phyloP scores from a whole-genome alignment of 2,797 vertebrate genomes.

The Rhinichthys osculus region DNA sequence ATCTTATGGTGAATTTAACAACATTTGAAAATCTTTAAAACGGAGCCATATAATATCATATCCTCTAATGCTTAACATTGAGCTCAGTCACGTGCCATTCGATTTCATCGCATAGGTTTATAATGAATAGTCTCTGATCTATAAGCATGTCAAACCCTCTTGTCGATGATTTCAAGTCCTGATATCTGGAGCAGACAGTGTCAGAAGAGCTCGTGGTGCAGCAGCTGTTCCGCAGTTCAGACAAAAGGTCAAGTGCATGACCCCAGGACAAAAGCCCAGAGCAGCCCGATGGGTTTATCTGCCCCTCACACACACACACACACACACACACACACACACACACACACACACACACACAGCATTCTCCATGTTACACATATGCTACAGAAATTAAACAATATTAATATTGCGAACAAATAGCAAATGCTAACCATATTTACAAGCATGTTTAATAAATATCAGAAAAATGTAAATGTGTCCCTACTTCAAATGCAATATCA shows the following conservation, averaged over 20 bases:
- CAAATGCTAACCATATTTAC: background rate
- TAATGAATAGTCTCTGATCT: background rate
- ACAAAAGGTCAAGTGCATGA: slow-evolving; percentile 64
- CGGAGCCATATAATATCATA: background rate
- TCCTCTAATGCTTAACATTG: background rate
- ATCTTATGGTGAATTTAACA: background rate
- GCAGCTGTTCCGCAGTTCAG: slow-evolving; percentile 46
- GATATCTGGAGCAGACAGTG: slow-evolving; percentile 16
- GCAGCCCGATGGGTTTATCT: slow-evolving; percentile 43
- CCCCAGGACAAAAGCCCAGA: slow-evolving; percentile 55
- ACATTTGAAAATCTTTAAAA: background rate
- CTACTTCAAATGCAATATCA: background rate
- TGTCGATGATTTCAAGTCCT: background rate
- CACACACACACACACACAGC: slow-evolving; percentile 2
- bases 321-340: too few species aligned
- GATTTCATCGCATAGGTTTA: background rate
- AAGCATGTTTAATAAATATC: background rate
- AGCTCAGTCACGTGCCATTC: background rate
- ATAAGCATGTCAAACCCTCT: background rate
- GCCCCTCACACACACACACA: slow-evolving; percentile 14
- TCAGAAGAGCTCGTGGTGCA: slow-evolving; percentile 19
- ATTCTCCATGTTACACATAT: too few species aligned
- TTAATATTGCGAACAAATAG: background rate
- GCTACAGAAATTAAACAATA: background rate
- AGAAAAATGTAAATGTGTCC: background rate